Evolutionary conservation across 2,113 vertebrate species (phyloP), one percentile per base, ranked within the genome.

Genomic region (Ophiodon elongatus): DNA sequence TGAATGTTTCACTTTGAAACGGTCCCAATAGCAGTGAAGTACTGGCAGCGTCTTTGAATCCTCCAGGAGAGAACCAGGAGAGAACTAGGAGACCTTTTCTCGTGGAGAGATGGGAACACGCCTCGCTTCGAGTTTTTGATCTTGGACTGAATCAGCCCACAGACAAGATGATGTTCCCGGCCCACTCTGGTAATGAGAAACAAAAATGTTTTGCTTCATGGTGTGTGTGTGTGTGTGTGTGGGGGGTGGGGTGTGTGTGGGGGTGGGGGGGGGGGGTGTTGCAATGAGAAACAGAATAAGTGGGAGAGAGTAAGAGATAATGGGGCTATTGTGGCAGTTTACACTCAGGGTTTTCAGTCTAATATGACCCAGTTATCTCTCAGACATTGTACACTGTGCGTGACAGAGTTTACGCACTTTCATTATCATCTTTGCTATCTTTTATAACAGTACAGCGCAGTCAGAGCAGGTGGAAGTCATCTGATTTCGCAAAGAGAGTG

Each of bases 161-260:
- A 72, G 75, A 83, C 37, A 57, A 84, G 71, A 69, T 54, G 64
- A 85, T 59, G 45, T 39, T 87, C 35, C 27, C 33, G 8, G 39
- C 65, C 31, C 63, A 43, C 67, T 60, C 60, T 60, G 92, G 93
- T 92, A 93, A 91, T 83, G 73, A 86, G 60, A 85, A 86, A 85
- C 82, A 79, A 45, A 85, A 77, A 56, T 27, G n/a, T 35, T 88
- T 79, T 84, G 65, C 43, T 80, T 50, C n/a, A 15, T 60, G 13
- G 50, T 73, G 14, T 80, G 27, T 69, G 37, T 37, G 54, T 77
- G 10, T 35, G 25, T 54, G 67, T 63, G 62, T 67, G 57, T 57
- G 23, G 43, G 64, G n/a, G n/a, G 57, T 57, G 23, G 43, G 64
- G 37, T 37, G 54, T 77, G 10, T 35, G 25, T 54, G 67, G 59